Evolutionary conservation across 1,140 invertebrate genomes (phyloP), one percentile per base, ranked within the genome.

Genomic region (Ceratina japonica): DNA sequence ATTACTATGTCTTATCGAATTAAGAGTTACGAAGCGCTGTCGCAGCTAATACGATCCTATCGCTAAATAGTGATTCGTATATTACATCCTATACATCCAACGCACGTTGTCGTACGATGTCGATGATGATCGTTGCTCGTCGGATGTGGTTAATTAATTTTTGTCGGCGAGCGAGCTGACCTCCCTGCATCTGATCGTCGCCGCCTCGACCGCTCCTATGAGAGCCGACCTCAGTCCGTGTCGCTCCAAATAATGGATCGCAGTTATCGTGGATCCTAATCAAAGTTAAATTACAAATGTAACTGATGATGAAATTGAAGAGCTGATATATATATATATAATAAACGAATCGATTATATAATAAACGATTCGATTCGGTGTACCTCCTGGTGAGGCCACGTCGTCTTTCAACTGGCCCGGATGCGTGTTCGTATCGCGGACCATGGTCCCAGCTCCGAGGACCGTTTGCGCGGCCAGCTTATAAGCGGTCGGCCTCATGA

Each of bases 401-500:
- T 97, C 96, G 85, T 98, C 97, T 91, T 97, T 98, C 44, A 98
- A 92, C 20, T 94, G 93, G 1, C 95, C 97, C 0, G 97, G 97
- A 93, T 98, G 97, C 52, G 93, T 93, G 0, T 95, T 95, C 8
- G 94, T 94, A 51, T 97, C 95, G 22, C 95, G 92, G 27, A 96
- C 95, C 98, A 98, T 96, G 89, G 95, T 91, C 80, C 95, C 97
- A 15, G 97, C 95, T 1, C 98, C 98, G 54, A 97, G 90, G 18
- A 99, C 95, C 0, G 97, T 98, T 91, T 99, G 97, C 0, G 98
- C 95, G 0, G 98, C 98, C 62, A 99, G 91, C 84, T 95, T 94
- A 31, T 97, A 95, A 0, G 98, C 96, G 27, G 98, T 87, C 84
- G 97, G 96, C 64, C 98, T 92, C 0, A 97, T 96, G 54, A 99